phyloP scores from a whole-genome alignment of 1,140 invertebrate species.

The Drosophila miranda region DNA sequence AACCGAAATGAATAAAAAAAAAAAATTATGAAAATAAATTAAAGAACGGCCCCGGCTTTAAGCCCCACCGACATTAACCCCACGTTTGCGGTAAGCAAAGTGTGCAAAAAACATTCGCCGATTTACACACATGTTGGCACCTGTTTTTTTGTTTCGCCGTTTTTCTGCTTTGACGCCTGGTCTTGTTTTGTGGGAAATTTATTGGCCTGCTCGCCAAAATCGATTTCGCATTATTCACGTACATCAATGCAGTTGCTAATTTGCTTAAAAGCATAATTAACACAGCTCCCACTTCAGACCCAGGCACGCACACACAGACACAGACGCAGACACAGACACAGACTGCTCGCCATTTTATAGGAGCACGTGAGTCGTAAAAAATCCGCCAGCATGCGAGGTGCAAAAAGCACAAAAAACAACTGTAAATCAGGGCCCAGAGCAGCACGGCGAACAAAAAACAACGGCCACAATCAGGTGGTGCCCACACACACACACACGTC shows the following conservation, averaged over 20 bases:
- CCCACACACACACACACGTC: constrained; percentile 42
- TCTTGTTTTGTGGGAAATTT: constrained; percentile 60
- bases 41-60: constrained; percentile 30
- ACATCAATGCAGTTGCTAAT: constrained; percentile 72
- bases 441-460: constrained; percentile 35
- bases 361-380: constrained; percentile 70
- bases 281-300: constrained; percentile 29
- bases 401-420: constrained; percentile 55
- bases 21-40: constrained; percentile 41
- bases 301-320: constrained; percentile 3
- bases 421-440: constrained; percentile 63
- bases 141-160: constrained; percentile 26
- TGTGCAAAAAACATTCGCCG: neutral
- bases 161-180: constrained; percentile 46
- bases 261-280: constrained; percentile 80
- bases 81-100: neutral
- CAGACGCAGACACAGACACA: constrained; percentile 10
- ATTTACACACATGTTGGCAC: constrained; percentile 41
- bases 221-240: constrained; percentile 71
- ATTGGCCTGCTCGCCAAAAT: constrained; percentile 61
- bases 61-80: constrained; percentile 7
- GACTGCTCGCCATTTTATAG: constrained; percentile 49
- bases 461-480: constrained; percentile 17
- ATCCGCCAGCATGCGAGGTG: constrained; percentile 51
- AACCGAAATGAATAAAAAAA: constrained; percentile 22